A percentile compares a stretch with the other conserved stretches of the same genome.
phyloP scores from a whole-genome alignment of 2,888 invertebrate species.

The Cinara cedri region DNA sequence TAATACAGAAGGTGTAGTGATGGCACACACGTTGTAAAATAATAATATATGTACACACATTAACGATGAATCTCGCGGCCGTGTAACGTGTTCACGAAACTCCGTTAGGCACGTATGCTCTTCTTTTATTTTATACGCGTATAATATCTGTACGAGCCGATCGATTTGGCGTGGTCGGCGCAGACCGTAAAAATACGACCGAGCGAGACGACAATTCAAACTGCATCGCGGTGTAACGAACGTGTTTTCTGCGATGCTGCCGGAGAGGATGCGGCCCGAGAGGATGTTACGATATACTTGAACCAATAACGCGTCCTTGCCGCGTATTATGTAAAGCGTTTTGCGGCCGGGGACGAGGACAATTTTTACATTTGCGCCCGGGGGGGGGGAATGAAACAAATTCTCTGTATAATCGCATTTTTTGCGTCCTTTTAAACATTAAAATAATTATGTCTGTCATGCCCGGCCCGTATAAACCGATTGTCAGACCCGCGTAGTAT shows the following conservation, averaged over 20 bases:
- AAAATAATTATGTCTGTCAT: too few relatives aligned
- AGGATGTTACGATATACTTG: too few relatives aligned
- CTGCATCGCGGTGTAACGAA: background rate
- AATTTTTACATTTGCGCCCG: too few relatives aligned
- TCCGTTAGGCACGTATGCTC: background rate
- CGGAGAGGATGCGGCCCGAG: background rate
- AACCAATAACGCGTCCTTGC: too few relatives aligned
- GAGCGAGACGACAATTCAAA: background rate
- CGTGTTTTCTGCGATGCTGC: slow-evolving; percentile 13
- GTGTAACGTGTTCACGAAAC: slow-evolving; percentile 23
- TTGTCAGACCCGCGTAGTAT: too few relatives aligned
- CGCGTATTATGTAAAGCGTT: background rate
- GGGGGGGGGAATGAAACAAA: too few relatives aligned
- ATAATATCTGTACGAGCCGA: slow-evolving; percentile 12
- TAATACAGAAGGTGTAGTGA: too few relatives aligned
- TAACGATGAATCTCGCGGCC: slow-evolving; percentile 11
- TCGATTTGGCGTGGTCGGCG: slow-evolving; percentile 20
- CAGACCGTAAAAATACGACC: slow-evolving; percentile 4
- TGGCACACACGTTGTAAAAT: background rate
- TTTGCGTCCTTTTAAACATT: too few relatives aligned
- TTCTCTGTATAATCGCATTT: too few relatives aligned
- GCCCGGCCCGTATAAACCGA: too few relatives aligned
- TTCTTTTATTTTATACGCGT: too few relatives aligned
- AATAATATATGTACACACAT: background rate
- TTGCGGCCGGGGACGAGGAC: background rate